phyloP scores from a whole-genome alignment of 2,113 vertebrate species.

The Pomatostomus ruficeps region DNA sequence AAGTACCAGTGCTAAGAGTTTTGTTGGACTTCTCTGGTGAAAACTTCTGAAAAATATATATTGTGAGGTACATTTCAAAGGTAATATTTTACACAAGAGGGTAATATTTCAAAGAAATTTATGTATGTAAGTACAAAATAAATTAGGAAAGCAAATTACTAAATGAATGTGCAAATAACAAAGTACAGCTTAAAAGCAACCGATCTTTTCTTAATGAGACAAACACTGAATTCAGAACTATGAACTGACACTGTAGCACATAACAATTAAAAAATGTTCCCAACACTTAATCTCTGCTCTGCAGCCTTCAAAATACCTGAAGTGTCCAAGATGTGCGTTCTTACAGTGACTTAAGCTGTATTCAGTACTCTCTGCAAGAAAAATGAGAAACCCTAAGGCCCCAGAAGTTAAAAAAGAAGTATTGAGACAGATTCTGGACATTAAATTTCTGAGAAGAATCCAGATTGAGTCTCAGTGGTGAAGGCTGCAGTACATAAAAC shows the following conservation, averaged over 20 bases:
- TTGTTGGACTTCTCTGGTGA: neutral
- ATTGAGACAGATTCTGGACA: neutral
- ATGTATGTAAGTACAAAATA: neutral
- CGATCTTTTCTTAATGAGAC: neutral
- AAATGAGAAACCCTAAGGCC: neutral
- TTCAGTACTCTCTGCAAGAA: neutral
- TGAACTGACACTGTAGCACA: neutral
- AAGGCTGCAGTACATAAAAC: neutral
- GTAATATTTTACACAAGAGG: neutral
- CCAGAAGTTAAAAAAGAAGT: neutral
- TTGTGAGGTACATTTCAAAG: neutral
- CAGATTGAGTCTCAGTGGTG: neutral
- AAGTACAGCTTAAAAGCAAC: neutral
- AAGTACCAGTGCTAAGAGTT: neutral
- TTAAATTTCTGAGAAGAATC: neutral
- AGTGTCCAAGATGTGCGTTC: accelerated
- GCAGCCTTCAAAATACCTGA: neutral
- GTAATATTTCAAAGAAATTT: neutral
- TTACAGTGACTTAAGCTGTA: neutral
- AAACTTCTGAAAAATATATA: neutral
- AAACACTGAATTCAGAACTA: neutral
- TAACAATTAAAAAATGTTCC: neutral
- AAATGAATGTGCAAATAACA: neutral
- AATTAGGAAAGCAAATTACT: neutral
- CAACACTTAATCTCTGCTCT: neutral